Evolutionary conservation across 2,797 vertebrate species (phyloP).

Genomic region (Rhinoraja longicauda): DNA sequence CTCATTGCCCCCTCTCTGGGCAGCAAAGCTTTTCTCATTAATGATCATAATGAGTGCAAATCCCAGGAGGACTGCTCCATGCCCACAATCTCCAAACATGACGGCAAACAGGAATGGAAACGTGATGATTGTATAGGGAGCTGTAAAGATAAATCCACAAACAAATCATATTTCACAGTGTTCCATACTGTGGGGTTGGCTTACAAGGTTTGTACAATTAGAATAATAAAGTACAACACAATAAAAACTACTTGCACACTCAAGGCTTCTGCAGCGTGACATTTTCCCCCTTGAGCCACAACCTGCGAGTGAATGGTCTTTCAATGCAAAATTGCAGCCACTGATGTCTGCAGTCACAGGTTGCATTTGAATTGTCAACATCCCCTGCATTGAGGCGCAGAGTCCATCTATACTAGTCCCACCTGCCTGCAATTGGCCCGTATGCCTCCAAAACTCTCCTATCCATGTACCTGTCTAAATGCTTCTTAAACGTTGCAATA

Average conservation of each 20-base stretch:
- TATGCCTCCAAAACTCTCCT: no score
- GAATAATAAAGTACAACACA: background rate
- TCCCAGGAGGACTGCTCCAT: slow-evolving; percentile 59
- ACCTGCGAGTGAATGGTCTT: no score
- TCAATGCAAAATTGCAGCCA: background rate
- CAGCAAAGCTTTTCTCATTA: slow-evolving; percentile 56
- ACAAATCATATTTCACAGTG: background rate
- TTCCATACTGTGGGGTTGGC: background rate
- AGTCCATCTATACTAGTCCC: no score
- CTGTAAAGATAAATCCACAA: slow-evolving; percentile 45
- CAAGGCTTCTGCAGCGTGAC: no score
- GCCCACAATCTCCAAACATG: slow-evolving; percentile 77
- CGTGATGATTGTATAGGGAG: slow-evolving; percentile 67
- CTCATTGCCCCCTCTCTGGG: slow-evolving; percentile 62
- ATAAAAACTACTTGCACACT: background rate
- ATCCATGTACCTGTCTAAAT: no score
- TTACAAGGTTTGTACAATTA: background rate
- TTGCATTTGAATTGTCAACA: no score
- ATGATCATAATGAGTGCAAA: slow-evolving; percentile 67
- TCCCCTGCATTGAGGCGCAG: no score
- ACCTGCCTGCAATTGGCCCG: no score
- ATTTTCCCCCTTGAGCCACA: background rate
- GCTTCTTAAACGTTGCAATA: no score
- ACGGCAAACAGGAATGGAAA: slow-evolving; percentile 80
- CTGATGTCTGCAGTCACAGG: background rate